Percentiles rank a stretch among this genome's conserved stretches.
Evolutionary conservation across 2,113 vertebrate species (phyloP).

Genomic region (Myrmophylax atrothorax): DNA sequence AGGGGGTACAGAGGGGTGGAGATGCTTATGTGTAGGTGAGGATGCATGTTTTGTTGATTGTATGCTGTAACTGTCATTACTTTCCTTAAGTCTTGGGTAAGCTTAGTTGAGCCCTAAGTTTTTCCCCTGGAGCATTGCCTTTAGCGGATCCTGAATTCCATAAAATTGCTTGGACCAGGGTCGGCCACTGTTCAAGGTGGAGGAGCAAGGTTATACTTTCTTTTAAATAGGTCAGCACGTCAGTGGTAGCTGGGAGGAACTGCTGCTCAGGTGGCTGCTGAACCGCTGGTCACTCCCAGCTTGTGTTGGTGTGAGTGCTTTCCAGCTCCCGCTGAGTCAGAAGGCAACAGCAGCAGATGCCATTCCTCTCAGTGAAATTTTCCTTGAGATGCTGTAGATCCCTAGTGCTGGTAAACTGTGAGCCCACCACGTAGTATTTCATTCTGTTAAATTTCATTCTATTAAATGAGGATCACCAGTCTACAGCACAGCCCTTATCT

Average conservation of each 20-base stretch:
- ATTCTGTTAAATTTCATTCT: neutral
- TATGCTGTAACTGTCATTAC: neutral
- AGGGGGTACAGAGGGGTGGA: neutral
- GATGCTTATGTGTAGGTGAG: neutral
- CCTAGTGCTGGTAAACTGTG: neutral
- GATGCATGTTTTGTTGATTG: neutral
- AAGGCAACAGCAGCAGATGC: neutral
- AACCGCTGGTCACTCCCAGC: neutral
- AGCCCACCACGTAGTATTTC: neutral
- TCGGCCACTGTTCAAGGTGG: neutral
- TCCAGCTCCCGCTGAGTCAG: neutral
- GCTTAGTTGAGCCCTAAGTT: neutral
- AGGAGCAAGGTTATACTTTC: neutral
- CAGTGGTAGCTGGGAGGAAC: neutral
- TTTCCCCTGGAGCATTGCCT: neutral
- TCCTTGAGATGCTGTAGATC: neutral
- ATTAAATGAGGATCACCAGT: neutral
- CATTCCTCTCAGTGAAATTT: neutral
- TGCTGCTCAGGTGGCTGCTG: neutral
- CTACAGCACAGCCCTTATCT: neutral
- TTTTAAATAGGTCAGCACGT: neutral
- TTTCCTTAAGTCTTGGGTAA: neutral
- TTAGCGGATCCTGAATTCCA: neutral
- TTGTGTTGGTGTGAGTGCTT: neutral
- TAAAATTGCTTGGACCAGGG: neutral